Evolutionary conservation across 2,113 vertebrate genomes (phyloP), one percentile per base, ranked within the genome.

Genomic region (Ceratotherium simum): DNA sequence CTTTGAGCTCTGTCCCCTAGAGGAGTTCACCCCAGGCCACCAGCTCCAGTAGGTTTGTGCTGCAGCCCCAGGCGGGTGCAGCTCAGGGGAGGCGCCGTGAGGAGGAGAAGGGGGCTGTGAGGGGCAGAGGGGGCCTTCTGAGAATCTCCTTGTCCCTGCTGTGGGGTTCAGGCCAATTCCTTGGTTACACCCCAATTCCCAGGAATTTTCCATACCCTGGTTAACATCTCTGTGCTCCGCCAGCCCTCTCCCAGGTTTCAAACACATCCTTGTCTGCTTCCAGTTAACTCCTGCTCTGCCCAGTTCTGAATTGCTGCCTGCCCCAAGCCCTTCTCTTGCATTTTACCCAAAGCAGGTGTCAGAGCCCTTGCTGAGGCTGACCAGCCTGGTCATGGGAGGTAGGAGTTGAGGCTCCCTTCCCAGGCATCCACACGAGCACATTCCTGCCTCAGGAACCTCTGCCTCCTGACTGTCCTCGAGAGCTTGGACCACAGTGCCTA

Each of bases 171-270:
- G 56, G 79, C 72, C 65, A 62, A 39, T 25, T 67, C 89, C 89
- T 75, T 92, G 73, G 84, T 69, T 33, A 73, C 0, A n/a, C 79
- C 75, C 73, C 85, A 76, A n/a, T 69, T 90, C 65, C 73, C 1
- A 3, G 73, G 95, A 97, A 90, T 92, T 95, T 93, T 76, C 72
- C 89, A 62, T n/a, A 31, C 58, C 84, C 70, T 16, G 36, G 4
- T 67, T 75, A 78, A 27, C 27, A 67, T 20, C 83, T 36, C 88
- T 39, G 51, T 31, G 65, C 65, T 72, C 79, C 3, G 42, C 88
- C 70, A 73, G 72, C 78, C 94, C 42, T 23, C 25, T 64, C 60
- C 58, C 42, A 81, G 42, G 11, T 70, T 81, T 62, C 48, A 65
- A 42, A 36, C 36, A 8, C 80, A 42, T 67, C 62, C 82, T 65